phyloP scores from a whole-genome alignment of 2,113 vertebrate genomes.

The Paraplagusia blochii region DNA sequence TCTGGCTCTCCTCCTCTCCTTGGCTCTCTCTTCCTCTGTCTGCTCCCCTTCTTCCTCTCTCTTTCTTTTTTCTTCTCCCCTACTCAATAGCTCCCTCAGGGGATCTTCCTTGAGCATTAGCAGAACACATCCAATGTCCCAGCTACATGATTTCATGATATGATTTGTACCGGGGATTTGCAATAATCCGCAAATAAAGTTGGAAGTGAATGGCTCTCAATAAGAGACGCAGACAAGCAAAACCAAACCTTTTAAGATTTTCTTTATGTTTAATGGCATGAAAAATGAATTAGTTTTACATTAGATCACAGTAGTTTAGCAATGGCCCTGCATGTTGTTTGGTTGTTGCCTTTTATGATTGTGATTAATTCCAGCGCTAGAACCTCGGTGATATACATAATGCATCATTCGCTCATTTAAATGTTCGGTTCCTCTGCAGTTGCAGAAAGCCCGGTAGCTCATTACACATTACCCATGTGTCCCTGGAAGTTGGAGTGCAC shows the following conservation, averaged over 20 bases:
- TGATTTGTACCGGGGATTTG: constrained; percentile 78
- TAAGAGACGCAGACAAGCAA: constrained; percentile 69
- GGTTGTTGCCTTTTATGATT: constrained; percentile 68
- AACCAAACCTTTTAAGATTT: constrained; percentile 74
- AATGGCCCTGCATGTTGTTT: constrained; percentile 61
- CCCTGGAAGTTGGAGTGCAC: constrained; percentile 56
- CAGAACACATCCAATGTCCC: constrained; percentile 81
- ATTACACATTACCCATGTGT: constrained; percentile 64
- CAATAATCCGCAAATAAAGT: constrained; percentile 67
- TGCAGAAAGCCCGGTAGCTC: constrained; percentile 56
- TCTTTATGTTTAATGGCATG: constrained; percentile 72
- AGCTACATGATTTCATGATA: constrained; percentile 79
- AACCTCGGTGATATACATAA: constrained; percentile 71
- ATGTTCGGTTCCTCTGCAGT: constrained; percentile 64
- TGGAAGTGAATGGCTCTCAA: constrained; percentile 72
- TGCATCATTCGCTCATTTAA: constrained; percentile 72
- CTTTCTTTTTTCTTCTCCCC: constrained; percentile 27
- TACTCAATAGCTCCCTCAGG: constrained; percentile 69
- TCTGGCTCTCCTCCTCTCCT: constrained; percentile 43
- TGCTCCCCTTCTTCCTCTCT: constrained; percentile 38
- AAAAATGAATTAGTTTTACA: constrained; percentile 71
- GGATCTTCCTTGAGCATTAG: constrained; percentile 70
- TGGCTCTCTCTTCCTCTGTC: constrained; percentile 39
- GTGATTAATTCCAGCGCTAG: constrained; percentile 67
- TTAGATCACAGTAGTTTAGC: constrained; percentile 69